Base-by-base conservation (phyloP, 1,140 invertebrate genomes). In the Physella acuta region DNA sequence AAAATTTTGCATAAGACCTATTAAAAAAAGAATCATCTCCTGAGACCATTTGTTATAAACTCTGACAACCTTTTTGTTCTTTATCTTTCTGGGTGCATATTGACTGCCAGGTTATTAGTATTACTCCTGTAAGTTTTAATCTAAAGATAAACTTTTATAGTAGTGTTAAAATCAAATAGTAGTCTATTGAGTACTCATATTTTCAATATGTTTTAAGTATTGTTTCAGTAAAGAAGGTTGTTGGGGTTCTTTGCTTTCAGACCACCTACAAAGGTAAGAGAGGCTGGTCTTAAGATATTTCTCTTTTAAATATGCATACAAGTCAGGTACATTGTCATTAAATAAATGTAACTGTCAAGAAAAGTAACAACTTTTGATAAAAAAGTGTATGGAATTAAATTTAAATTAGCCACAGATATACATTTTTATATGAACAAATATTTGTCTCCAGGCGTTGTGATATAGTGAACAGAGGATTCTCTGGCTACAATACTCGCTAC, bases 401-500 rank as follows among this genome's bases (percentile, higher is more conserved):
- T 26, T 36, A 3, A 8, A 17, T 11, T 34, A 36, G 17, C 11
- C 28, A 16, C 34, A n/a, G 14, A 2, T n/a, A 20, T 49, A 51
- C 14, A 14, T 26, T 11, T 31, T n/a, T 28, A 49, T 2, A 3
- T 20, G n/a, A 14, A 5, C 3, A 26, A n/a, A n/a, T 52, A 51
- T 26, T 51, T 61, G 5, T 44, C 44, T 65, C 14, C 65, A 86
- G 85, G 72, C 79, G 81, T 67, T 85, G 82, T 79, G 85, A 86
- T 78, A 79, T 86, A 0, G 73, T 86, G 3, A 78, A 77, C 49
- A 71, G 85, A 28, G 85, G 85, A 17, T 86, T 85, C 73, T 85
- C 84, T 49, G 85, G 85, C 0, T 86, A 86, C 70, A 86, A 84
- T 64, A 76, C 76, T 14, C 74, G 81, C 26, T 82, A 76, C 72